Evolutionary conservation across 2,113 vertebrate genomes (phyloP).

Genomic region (Odocoileus hemionus): DNA sequence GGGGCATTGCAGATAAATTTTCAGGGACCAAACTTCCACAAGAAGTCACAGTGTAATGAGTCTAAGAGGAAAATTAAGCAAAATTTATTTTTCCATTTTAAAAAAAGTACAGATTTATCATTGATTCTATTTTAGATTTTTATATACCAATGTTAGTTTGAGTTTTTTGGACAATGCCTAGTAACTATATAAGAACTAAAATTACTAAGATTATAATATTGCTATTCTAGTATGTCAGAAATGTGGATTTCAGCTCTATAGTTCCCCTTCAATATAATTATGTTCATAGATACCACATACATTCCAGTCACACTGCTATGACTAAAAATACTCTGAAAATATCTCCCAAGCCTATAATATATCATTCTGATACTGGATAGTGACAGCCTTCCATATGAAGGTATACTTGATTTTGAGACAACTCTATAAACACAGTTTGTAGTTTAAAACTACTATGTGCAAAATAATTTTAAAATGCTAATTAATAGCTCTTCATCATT

Average conservation of each 20-base stretch:
- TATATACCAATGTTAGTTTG: not conserved
- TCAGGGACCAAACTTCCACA: not conserved
- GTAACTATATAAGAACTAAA: not conserved
- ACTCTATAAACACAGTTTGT: not conserved
- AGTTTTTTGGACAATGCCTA: not conserved
- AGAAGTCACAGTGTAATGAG: not conserved
- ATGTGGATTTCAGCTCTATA: not conserved
- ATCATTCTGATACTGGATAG: not conserved
- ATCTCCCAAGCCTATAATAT: not conserved
- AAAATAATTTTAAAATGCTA: not conserved
- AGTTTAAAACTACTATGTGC: not conserved
- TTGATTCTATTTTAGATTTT: not conserved
- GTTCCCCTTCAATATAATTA: not conserved
- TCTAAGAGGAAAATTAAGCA: not conserved
- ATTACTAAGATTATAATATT: not conserved
- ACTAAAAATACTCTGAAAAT: not conserved
- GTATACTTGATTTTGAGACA: not conserved
- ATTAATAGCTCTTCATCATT: not conserved
- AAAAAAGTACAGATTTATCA: not conserved
- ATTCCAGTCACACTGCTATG: not conserved
- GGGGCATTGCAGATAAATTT: not conserved
- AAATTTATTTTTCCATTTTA: not conserved
- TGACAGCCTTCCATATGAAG: not conserved
- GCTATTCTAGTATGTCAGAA: not conserved
- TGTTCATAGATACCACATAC: not conserved